Evolutionary conservation across 2,888 invertebrate species (phyloP).

Genomic region (Bibio marci): DNA sequence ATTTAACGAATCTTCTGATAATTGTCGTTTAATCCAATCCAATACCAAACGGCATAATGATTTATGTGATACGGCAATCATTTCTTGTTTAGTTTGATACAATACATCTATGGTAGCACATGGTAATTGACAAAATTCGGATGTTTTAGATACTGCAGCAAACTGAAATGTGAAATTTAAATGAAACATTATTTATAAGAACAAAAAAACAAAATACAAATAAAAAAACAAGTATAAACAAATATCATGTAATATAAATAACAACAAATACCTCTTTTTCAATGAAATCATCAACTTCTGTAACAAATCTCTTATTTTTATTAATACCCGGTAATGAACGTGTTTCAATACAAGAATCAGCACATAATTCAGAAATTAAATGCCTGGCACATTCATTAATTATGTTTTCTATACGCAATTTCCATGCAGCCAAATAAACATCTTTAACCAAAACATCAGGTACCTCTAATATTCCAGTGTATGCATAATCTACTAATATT

Average conservation of each 20-base stretch:
- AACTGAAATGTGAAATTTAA: constrained; percentile 34
- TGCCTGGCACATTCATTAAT: constrained; percentile 52
- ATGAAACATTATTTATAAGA: neutral
- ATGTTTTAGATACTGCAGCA: constrained; percentile 33
- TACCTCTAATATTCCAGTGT: constrained; percentile 49
- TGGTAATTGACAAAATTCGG: constrained; percentile 30
- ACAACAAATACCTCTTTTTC: constrained; percentile 39
- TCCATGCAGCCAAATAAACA: constrained; percentile 63
- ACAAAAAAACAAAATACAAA: neutral
- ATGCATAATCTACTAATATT: constrained; percentile 64
- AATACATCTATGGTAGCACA: constrained; percentile 56
- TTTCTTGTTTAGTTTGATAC: constrained; percentile 51
- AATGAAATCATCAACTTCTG: constrained; percentile 52
- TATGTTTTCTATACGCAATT: constrained; percentile 58
- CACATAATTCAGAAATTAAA: constrained; percentile 46
- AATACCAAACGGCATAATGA: constrained; percentile 44
- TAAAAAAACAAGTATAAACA: neutral
- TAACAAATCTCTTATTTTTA: constrained; percentile 39
- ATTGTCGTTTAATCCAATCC: constrained; percentile 39
- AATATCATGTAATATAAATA: neutral
- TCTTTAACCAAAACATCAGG: constrained; percentile 41
- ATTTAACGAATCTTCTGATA: constrained; percentile 23
- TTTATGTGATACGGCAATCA: constrained; percentile 37
- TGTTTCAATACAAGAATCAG: constrained; percentile 38
- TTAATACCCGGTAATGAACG: constrained; percentile 43